Conservation (phyloP, 30 jellyfish, hydroid and myxozoan genomes). For the Aurelia sp. region DNA sequence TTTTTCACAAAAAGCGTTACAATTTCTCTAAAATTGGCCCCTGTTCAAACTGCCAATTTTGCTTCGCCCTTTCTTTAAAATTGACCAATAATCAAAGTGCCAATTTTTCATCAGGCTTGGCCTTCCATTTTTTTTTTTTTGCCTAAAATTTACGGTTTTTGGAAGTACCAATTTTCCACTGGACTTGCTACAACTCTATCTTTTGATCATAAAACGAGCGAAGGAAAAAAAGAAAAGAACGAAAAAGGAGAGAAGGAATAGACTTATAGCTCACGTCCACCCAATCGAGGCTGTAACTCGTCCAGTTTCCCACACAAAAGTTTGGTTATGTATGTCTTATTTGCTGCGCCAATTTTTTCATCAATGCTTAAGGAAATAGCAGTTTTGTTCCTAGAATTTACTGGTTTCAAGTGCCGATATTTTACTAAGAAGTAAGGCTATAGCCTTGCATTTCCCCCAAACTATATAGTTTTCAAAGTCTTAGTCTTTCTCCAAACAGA, state of each 20-base stretch:
- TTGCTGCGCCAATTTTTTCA: background rate
- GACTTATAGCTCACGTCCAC: too few relatives aligned
- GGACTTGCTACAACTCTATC: too few relatives aligned
- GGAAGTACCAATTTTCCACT: too few relatives aligned
- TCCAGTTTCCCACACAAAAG: too few relatives aligned
- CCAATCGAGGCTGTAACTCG: too few relatives aligned
- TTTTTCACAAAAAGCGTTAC: background rate
- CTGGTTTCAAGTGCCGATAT: background rate
- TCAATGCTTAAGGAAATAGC: background rate
- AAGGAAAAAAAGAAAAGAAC: too few relatives aligned
- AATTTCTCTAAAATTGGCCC: background rate
- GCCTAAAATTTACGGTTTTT: background rate
- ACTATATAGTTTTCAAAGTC: background rate
- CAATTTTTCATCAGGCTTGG: background rate
- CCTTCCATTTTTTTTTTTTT: background rate
- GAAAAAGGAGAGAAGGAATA: too few relatives aligned
- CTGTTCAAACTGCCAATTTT: background rate
- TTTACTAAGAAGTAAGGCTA: background rate
- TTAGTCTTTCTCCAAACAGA: background rate
- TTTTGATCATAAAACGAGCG: too few relatives aligned
- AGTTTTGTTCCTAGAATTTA: background rate
- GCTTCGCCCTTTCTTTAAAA: background rate
- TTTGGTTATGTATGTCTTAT: too few relatives aligned
- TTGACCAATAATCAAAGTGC: background rate
- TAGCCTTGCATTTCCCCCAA: background rate